phyloP scores from a whole-genome alignment of 2,797 vertebrate genomes.

The Xiphorhynchus erythropygius region DNA sequence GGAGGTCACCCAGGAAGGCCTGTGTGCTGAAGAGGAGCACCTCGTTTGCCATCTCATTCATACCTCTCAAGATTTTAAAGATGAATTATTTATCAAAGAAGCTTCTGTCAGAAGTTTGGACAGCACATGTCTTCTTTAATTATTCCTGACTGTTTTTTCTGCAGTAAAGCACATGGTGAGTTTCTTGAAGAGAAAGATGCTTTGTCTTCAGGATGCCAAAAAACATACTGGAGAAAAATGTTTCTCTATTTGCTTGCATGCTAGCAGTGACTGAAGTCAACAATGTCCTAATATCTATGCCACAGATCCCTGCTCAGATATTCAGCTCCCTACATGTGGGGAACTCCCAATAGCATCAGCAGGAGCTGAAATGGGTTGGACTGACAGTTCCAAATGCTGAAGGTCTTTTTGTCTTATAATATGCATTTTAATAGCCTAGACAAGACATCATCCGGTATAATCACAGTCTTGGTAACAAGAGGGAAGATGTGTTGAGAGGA shows the following conservation, averaged over 20 bases:
- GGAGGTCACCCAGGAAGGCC: neutral
- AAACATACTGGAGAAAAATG: neutral
- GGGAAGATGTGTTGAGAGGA: neutral
- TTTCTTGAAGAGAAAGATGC: neutral
- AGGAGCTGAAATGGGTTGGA: neutral
- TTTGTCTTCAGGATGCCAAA: neutral
- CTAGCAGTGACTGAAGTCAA: neutral
- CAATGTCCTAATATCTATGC: neutral
- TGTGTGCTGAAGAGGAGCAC: neutral
- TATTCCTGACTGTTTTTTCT: slow-evolving; percentile 19
- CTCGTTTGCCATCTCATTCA: neutral
- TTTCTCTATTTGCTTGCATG: neutral
- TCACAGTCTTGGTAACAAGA: neutral
- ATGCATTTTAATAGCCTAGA: neutral
- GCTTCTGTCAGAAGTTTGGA: slow-evolving; percentile 42
- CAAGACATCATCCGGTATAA: neutral
- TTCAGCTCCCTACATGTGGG: neutral
- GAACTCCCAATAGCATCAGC: neutral
- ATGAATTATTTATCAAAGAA: slow-evolving; percentile 60
- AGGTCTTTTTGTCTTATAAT: neutral
- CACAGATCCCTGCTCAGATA: neutral
- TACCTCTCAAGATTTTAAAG: slow-evolving; percentile 8
- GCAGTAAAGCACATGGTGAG: neutral
- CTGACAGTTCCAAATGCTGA: neutral
- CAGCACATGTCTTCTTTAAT: slow-evolving; percentile 51